phyloP scores from a whole-genome alignment of 2,797 vertebrate species.

The Falco cherrug region DNA sequence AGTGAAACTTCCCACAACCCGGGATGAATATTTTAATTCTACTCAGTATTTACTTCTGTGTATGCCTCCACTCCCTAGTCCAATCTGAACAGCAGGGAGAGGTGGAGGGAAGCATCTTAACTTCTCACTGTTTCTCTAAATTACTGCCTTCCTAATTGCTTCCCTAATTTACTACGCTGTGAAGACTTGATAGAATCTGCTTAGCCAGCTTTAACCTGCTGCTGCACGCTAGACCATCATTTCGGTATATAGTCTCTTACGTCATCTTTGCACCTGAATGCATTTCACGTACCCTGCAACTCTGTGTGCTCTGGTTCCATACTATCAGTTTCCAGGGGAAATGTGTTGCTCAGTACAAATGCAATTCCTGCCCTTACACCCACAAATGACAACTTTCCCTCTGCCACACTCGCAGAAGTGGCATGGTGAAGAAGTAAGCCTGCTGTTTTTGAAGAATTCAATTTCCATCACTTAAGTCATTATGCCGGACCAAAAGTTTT shows the following conservation, averaged over 20 bases:
- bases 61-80: background rate
- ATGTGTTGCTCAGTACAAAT: background rate
- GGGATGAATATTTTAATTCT: background rate
- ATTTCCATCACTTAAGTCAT: background rate
- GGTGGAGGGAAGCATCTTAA: background rate
- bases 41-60: background rate
- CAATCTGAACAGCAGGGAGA: background rate
- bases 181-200: background rate
- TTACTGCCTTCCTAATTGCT: background rate
- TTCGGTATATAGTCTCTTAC: background rate
- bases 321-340: background rate
- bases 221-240: background rate
- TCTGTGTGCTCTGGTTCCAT: background rate
- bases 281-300: background rate
- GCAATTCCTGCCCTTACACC: background rate
- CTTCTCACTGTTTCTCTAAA: background rate
- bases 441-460: background rate
- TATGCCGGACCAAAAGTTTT: background rate
- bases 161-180: background rate
- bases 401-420: background rate
- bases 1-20: background rate
- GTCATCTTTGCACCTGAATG: background rate
- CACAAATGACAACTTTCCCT: background rate
- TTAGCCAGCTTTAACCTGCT: background rate
- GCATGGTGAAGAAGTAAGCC: background rate